Evolutionary conservation across 2,797 vertebrate genomes (phyloP).

Genomic region (Chloroceryle inda): DNA sequence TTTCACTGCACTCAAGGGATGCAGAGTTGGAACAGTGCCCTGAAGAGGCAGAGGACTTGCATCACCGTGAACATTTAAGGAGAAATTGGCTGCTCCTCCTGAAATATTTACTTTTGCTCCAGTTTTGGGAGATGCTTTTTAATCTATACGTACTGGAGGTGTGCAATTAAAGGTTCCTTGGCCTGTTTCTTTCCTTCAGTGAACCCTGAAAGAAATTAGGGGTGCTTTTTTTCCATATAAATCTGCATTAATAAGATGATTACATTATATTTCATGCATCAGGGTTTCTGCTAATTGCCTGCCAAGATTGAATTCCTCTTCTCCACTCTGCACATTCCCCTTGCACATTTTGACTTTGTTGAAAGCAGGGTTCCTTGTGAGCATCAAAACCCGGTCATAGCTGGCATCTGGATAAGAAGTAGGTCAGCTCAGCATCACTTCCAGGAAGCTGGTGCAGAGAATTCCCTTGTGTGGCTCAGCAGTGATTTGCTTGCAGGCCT

Average conservation of each 20-base stretch:
- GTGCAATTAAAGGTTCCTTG: not conserved
- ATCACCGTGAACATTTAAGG: not conserved
- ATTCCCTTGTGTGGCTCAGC: not conserved
- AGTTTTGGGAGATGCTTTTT: not conserved
- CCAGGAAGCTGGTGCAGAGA: not conserved
- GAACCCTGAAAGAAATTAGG: constrained; percentile 9
- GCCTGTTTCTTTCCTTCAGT: not conserved
- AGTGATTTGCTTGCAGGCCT: not conserved
- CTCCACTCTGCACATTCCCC: not conserved
- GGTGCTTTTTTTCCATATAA: not conserved
- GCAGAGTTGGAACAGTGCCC: not conserved
- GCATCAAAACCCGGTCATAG: not conserved
- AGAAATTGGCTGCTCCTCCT: not conserved
- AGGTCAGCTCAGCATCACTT: not conserved
- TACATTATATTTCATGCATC: not conserved
- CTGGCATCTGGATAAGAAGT: constrained; percentile 8
- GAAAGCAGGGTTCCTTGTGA: not conserved
- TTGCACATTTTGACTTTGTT: not conserved
- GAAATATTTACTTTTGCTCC: not conserved
- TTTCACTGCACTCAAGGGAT: not conserved
- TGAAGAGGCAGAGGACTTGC: not conserved
- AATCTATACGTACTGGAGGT: not conserved
- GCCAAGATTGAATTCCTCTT: not conserved
- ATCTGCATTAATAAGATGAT: not conserved
- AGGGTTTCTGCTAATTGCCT: constrained; percentile 17